Evolutionary conservation across 2,113 vertebrate species (phyloP).

Genomic region (Promerops cafer): DNA sequence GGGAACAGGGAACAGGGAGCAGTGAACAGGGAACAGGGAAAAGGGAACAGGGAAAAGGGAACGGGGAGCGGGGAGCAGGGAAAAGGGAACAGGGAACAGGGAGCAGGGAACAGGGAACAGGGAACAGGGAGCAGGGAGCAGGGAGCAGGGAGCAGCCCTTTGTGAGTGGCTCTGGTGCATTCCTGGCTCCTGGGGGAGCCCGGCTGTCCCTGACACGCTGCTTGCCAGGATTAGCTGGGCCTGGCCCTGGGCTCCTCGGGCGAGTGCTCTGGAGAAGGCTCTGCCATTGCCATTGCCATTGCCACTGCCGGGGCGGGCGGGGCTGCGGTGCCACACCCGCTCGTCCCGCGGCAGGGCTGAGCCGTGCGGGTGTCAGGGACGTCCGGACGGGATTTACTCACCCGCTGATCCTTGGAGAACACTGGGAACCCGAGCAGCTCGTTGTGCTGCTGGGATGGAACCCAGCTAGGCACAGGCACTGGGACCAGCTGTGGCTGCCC

Average conservation of each 20-base stretch:
- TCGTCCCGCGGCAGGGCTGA: too few species aligned
- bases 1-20: too few species aligned
- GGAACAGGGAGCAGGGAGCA: too few species aligned
- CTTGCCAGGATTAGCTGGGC: not conserved
- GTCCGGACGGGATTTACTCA: not conserved
- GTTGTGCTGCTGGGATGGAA: not conserved
- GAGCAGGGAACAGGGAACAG: not conserved
- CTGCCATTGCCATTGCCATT: not conserved
- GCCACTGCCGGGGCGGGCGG: not conserved
- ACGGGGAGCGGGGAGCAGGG: too few species aligned
- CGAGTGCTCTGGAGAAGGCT: not conserved
- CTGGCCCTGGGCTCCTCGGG: not conserved
- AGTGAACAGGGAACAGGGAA: too few species aligned
- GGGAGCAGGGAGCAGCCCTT: not conserved
- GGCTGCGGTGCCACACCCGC: not conserved
- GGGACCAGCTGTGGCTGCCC: not conserved
- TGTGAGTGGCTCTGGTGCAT: not conserved
- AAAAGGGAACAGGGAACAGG: not conserved
- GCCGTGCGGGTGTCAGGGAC: too few species aligned
- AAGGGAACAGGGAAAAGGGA: too few species aligned
- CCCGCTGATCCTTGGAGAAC: not conserved
- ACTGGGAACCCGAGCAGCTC: not conserved
- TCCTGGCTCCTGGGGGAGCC: fast-evolving
- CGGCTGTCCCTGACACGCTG: not conserved
- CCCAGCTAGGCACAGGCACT: not conserved